Conservation (phyloP, 2,113 vertebrate genomes). For the Pao palembangensis region DNA sequence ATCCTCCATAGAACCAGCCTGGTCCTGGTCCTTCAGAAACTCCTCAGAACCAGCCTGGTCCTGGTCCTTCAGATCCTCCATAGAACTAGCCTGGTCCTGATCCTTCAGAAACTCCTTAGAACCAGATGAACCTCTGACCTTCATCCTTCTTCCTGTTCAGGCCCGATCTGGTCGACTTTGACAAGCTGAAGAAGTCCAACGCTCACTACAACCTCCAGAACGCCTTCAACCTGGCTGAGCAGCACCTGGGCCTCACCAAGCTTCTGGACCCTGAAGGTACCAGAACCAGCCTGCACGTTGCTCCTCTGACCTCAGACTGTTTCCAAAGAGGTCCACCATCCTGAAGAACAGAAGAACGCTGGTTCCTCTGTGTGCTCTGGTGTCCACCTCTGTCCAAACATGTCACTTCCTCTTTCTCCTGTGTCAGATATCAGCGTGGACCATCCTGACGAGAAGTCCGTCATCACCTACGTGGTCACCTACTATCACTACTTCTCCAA, state of each 20-base stretch:
- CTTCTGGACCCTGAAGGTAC: conserved; percentile 94
- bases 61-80: too few species aligned
- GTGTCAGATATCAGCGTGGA: conserved; percentile 95
- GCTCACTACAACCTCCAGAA: conserved; percentile 98
- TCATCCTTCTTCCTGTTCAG: conserved; percentile 64
- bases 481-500: conserved; percentile 99
- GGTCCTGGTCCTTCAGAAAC: too few species aligned
- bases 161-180: conserved; percentile 96
- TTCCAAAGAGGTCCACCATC: background rate
- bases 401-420: background rate
- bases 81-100: too few species aligned
- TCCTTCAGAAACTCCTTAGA: background rate
- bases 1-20: background rate
- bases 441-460: conserved; percentile 96
- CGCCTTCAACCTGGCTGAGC: conserved; percentile 95
- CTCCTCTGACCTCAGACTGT: background rate
- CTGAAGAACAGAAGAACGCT: too few species aligned
- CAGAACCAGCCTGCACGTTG: background rate
- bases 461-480: conserved; percentile 97
- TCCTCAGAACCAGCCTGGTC: conserved; percentile 9
- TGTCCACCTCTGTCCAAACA: too few species aligned
- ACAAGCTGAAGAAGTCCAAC: conserved; percentile 97
- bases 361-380: too few species aligned
- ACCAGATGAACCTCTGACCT: background rate
- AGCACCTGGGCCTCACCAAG: conserved; percentile 93